phyloP scores from a whole-genome alignment of 2,888 invertebrate genomes.

The Machimus rusticus region DNA sequence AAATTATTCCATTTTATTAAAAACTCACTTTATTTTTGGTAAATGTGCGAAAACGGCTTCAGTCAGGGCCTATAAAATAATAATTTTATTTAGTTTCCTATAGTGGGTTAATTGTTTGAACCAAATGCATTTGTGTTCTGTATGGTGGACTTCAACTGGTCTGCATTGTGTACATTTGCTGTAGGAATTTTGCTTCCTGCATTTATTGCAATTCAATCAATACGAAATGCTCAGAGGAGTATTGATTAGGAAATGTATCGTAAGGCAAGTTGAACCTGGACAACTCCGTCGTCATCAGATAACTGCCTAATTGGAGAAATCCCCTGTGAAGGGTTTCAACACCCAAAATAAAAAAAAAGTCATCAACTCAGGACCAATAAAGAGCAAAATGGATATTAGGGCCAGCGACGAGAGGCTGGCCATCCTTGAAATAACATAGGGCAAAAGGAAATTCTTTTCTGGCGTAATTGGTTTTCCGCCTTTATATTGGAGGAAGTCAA shows the following conservation, averaged over 20 bases:
- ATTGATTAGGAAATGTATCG: background rate
- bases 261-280: background rate
- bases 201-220: background rate
- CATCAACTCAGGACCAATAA: background rate
- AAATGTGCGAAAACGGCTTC: background rate
- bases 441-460: conserved; percentile 21
- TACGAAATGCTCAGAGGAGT: background rate
- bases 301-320: conserved; percentile 16
- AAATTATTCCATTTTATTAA: background rate
- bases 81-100: background rate
- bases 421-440: conserved; percentile 8
- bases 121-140: background rate
- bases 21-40: background rate
- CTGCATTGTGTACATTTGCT: background rate
- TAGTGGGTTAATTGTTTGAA: background rate
- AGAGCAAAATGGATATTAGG: conserved; percentile 17
- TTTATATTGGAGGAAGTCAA: conserved; percentile 42
- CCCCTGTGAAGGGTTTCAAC: background rate
- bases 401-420: background rate
- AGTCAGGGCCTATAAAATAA: background rate
- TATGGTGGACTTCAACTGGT: background rate
- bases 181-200: background rate
- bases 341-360: background rate
- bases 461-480: conserved; percentile 24
- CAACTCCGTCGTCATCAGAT: background rate